phyloP scores from a whole-genome alignment of 2,113 vertebrate species.

The Dolichotis patagonum region DNA sequence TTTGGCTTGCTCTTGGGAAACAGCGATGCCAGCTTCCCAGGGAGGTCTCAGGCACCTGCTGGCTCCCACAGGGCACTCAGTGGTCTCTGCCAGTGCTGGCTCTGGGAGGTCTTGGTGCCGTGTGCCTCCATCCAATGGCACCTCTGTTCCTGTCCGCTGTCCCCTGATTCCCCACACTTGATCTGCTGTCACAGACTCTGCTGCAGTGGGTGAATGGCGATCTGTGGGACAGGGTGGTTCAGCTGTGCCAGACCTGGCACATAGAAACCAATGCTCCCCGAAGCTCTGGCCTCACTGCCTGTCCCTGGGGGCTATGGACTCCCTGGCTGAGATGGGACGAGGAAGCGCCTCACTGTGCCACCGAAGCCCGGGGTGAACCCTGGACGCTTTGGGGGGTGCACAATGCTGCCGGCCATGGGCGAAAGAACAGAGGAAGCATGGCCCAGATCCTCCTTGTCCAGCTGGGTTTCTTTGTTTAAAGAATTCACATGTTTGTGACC shows the following conservation, averaged over 20 bases:
- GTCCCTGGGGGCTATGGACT: background rate
- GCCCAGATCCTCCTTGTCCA: background rate
- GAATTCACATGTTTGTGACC: background rate
- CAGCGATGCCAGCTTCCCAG: background rate
- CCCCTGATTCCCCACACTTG: background rate
- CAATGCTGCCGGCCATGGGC: background rate
- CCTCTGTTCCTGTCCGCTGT: background rate
- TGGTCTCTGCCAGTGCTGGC: background rate
- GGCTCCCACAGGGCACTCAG: background rate
- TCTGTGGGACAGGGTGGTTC: background rate
- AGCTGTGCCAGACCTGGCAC: background rate
- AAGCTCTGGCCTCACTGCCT: background rate
- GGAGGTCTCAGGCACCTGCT: background rate
- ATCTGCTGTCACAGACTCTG: background rate
- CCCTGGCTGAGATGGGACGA: background rate
- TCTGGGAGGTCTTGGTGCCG: background rate
- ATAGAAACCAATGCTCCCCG: background rate
- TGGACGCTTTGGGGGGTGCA: background rate
- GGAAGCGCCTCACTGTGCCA: background rate
- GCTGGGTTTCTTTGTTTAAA: background rate
- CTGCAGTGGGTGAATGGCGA: background rate
- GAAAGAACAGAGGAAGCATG: background rate
- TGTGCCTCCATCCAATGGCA: accelerated
- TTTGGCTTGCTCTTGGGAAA: background rate
- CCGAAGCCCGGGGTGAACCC: background rate